Base-by-base conservation (phyloP, 2,888 invertebrate genomes). In the Mechanitis messenoides region DNA sequence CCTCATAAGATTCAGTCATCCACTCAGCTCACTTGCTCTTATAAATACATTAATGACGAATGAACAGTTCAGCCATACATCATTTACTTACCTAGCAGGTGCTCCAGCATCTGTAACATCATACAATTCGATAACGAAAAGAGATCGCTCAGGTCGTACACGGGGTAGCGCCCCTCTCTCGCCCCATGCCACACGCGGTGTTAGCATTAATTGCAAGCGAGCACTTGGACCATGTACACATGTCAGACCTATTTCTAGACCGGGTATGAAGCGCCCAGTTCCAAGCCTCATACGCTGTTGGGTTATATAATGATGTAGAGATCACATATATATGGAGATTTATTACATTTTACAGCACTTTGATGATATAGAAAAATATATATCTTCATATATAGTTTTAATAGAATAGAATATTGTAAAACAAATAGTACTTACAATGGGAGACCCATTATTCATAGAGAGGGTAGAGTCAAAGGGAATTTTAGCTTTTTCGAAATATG, bases 391-490 rank as follows among this genome's bases (percentile, higher is more conserved):
- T 5, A 7, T 38, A 6, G 7, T 7, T 38, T 6, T 6, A 38
- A 6, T 38, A 38, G 5, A 6, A 1, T 7, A 38, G 20, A 38
- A 2, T 38, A 38, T 38, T 38, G 7, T 7, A 38, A 38, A 38
- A 38, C 4, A 4, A 38, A 2, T 38, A 38, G n/a, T 38, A 68
- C 67, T 76, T 65, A 89, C 89, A 67, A 74, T 63, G 0, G 86
- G 87, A 0, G 69, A 68, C 0, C 85, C 85, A 4, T 60, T 65
- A 33, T 83, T 84, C 79, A 80, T 83, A 0, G 84, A 84, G 0
- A 88, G 76, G 0, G 87, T 81, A 0, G 82, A 84, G 59, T 90
- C 90, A n/a, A 90, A 90, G 0, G 90, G 87, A 42, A 87, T 78
- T 0, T 71, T 80, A 0, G 78, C 77, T 2, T 79, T 80, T 63